Base-by-base conservation (phyloP, 2,113 vertebrate species). In the Anarhynchus alexandrinus region DNA sequence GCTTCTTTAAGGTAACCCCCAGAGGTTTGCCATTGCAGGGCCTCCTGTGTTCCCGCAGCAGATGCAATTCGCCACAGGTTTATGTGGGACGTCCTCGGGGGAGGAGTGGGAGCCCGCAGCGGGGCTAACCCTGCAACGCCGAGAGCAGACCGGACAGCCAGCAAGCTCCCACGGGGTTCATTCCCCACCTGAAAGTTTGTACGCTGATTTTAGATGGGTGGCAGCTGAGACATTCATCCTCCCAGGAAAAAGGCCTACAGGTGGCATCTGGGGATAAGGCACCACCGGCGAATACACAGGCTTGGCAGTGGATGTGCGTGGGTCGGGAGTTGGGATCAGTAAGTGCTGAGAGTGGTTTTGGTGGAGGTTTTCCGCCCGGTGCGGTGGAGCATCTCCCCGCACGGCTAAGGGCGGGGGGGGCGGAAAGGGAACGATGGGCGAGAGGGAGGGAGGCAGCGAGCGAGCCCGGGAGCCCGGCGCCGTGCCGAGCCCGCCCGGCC, bases 261-360 rank as follows among this genome's bases (percentile, higher is more conserved):
- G 88, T 96, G 93, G 88, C 96, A 90, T 70, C 43, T 38, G 45
- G 65, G 70, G 65, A 78, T 52, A 59, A 90, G 51, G 64, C 58
- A 81, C 10, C 38, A 1, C 38, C 62, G 8, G 67, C 80, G 3
- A 23, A 3, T 4, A 0, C 4, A 3, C 19, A 11, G 90, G 9
- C 34, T 18, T 8, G 47, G 62, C 49, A 8, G n/a, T 1, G n/a
- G 38, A 6, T 4, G 81, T 12, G 61, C 52, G 32, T 20, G 42
- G 29, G 7, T 72, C 72, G 54, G 73, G 51, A 90, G 62, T 55
- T 69, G 77, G 38, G 77, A 59, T 51, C 64, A 4, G 67, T 61
- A 22, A 87, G 94, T 78, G 93, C 45, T 26, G 29, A 1, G 52
- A 5, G 64, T 1, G 52, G 22, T 15, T 95, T 5, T 29, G 84